Percentiles rank a stretch among this genome's conserved stretches.
phyloP scores from a whole-genome alignment of 2,113 vertebrate species.

The Prionailurus bengalensis region DNA sequence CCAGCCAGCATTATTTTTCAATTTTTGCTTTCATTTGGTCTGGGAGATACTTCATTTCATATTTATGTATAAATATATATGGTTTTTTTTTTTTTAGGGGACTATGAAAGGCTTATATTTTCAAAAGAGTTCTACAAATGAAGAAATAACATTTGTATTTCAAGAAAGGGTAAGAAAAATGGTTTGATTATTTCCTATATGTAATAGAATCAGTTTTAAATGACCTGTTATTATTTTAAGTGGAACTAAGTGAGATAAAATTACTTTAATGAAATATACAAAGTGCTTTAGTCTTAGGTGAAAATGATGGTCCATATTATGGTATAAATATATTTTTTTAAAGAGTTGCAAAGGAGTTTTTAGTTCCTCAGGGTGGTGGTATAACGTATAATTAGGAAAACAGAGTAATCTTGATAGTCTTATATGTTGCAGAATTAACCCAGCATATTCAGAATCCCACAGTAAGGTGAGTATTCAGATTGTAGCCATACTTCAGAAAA shows the following conservation, averaged over 20 bases:
- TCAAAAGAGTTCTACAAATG: conserved; percentile 86
- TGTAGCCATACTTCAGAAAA: neutral
- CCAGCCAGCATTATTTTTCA: neutral
- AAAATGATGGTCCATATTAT: neutral
- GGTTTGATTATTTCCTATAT: neutral
- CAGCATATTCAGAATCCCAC: neutral
- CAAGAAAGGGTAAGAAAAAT: conserved; percentile 90
- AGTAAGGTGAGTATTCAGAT: neutral
- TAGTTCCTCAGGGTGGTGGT: neutral
- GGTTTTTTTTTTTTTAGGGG: conserved; percentile 76
- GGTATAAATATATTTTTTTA: neutral
- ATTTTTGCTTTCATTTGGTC: conserved; percentile 42
- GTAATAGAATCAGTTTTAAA: neutral
- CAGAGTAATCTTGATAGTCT: neutral
- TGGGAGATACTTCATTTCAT: neutral
- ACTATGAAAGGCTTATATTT: conserved; percentile 92
- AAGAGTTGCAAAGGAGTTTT: conserved; percentile 1
- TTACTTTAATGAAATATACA: neutral
- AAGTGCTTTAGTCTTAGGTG: neutral
- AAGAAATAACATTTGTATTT: conserved; percentile 91
- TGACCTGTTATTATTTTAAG: conserved; percentile 33
- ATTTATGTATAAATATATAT: neutral
- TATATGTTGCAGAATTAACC: neutral
- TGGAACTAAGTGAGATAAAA: neutral
- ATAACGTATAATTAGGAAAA: neutral